Base-by-base conservation (phyloP, 2,888 invertebrate species). In the Cephonodes hylas region DNA sequence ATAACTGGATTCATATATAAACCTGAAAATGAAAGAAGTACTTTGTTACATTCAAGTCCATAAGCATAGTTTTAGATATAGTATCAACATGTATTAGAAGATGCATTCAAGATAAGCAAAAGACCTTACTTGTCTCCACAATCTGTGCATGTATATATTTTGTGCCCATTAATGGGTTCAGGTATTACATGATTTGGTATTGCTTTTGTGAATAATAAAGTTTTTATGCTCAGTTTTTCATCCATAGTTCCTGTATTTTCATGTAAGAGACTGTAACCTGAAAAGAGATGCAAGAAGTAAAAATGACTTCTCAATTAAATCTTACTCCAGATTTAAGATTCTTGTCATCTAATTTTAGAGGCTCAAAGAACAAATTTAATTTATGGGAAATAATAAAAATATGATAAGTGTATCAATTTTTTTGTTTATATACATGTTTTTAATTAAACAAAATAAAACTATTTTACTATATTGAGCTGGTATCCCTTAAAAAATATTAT, bases 81-180 rank as follows among this genome's bases (percentile, higher is more conserved):
- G n/a, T n/a, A n/a, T n/a, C n/a, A n/a, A n/a, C n/a, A n/a, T n/a
- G n/a, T n/a, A n/a, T n/a, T n/a, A n/a, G n/a, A n/a, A 18, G 7
- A 15, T 42, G 20, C 20, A 18, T 44, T 1, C 7, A 18, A 18
- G 1, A 27, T 8, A 53, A 20, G 18, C 27, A 10, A 13, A 13
- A 57, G 23, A 5, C 79, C 88, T 88, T 86, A 94, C 94, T 91
- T 91, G 76, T 93, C 93, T 48, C 93, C 90, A 72, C 94, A 94
- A 67, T 93, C 92, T 34, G 83, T 91, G 72, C 94, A 94, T n/a
- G 85, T 72, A 76, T 83, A 93, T 45, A 90, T 75, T 72, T 85
- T 86, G 65, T 86, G 76, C n/a, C 91, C 93, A 64, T 80, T 72
- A 67, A 79, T 74, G 63, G 80, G 74, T 63, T 77, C 64, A 62